phyloP scores from a whole-genome alignment of 2,888 invertebrate genomes.

The Philereme transversata region DNA sequence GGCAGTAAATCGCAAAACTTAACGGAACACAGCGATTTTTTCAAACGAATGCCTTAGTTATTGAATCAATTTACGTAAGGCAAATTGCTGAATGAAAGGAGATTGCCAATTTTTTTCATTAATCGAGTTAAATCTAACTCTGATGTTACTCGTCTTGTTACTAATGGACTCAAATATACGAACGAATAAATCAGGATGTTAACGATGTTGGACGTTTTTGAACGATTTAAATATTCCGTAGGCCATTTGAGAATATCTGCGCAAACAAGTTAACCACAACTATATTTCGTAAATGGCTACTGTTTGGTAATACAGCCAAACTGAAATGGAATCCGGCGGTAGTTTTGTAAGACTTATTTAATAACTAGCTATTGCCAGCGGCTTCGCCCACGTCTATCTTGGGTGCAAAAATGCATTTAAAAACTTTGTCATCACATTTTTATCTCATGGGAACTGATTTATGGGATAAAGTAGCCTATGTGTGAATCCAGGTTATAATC shows the following conservation, averaged over 20 bases:
- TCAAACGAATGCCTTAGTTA: conserved; percentile 48
- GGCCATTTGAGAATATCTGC: conserved; percentile 1
- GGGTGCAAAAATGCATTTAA: no score
- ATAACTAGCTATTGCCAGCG: no score
- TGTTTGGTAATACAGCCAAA: no score
- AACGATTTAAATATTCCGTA: conserved; percentile 16
- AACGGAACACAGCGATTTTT: conserved; percentile 14
- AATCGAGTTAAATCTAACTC: conserved; percentile 58
- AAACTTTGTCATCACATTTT: no score
- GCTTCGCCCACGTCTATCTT: no score
- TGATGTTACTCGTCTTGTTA: conserved; percentile 37
- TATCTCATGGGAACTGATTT: no score
- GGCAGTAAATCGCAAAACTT: conserved; percentile 34
- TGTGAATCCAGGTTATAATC: no score
- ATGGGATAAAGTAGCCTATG: no score
- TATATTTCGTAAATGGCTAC: no score
- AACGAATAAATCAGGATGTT: conserved; percentile 23
- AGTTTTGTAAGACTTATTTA: no score
- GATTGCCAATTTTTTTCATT: conserved; percentile 57
- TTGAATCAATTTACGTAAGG: conserved; percentile 64
- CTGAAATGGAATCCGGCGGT: no score
- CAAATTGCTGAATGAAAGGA: conserved; percentile 51
- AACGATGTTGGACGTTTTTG: conserved; percentile 20
- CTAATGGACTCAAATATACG: conserved; percentile 42
- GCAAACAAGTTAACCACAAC: no score